Evolutionary conservation across 2,888 invertebrate genomes (phyloP).

Genomic region (Pantelozetes paolii): DNA sequence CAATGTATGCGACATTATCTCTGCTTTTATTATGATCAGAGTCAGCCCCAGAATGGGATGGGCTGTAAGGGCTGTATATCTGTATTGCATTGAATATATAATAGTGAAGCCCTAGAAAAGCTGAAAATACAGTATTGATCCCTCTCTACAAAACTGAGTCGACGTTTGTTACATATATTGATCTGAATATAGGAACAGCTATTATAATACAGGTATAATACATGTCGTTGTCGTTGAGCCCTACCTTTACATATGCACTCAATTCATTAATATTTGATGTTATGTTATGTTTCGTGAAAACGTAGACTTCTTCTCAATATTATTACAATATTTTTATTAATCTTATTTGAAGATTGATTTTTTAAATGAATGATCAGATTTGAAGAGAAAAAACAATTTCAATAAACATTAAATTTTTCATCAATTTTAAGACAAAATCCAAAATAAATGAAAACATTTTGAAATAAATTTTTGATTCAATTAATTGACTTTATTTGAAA

Average conservation of each 20-base stretch:
- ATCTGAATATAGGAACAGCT: neutral
- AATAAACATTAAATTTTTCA: too few species aligned
- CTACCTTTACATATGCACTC: constrained; percentile 18
- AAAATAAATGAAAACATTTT: neutral
- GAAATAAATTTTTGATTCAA: neutral
- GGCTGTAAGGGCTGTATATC: constrained; percentile 13
- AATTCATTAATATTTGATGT: constrained; percentile 31
- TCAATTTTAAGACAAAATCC: neutral
- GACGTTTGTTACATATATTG: constrained; percentile 32
- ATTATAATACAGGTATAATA: too few species aligned
- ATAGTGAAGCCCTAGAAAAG: constrained; percentile 2
- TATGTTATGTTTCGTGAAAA: neutral
- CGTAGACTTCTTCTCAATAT: neutral
- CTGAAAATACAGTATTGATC: constrained; percentile 32
- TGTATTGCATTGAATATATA: neutral
- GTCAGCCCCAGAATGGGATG: constrained; percentile 34
- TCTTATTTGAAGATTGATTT: too few species aligned
- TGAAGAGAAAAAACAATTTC: too few species aligned
- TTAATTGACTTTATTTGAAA: neutral
- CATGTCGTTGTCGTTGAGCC: constrained; percentile 1
- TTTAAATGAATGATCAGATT: neutral
- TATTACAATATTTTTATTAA: too few species aligned
- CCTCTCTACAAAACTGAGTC: constrained; percentile 22
- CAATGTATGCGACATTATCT: neutral
- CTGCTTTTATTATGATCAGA: constrained; percentile 3